Percentiles rank a stretch among this genome's conserved stretches.
Evolutionary conservation across 2,888 invertebrate species (phyloP).

Genomic region (Camponotus fellah): DNA sequence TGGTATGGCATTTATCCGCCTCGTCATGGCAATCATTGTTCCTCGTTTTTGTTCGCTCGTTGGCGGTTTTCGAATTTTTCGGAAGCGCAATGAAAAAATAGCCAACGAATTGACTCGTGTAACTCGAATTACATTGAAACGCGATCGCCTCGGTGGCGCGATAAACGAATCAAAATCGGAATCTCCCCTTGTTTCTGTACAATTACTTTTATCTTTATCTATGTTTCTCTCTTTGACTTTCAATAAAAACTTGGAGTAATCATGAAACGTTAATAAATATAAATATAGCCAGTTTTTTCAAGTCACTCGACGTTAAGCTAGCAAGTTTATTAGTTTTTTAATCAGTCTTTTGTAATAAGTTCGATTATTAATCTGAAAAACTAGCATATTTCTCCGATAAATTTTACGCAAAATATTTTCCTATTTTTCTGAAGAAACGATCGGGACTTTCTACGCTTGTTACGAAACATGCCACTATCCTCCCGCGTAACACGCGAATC

Average conservation of each 20-base stretch:
- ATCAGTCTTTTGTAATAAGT: background rate
- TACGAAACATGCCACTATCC: background rate
- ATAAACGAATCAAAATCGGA: background rate
- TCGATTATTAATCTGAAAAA: background rate
- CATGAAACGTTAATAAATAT: background rate
- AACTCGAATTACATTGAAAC: conserved; percentile 42
- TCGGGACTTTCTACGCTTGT: background rate
- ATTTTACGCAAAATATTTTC: background rate
- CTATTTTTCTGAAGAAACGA: background rate
- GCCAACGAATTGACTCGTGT: conserved; percentile 9
- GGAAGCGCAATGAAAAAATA: conserved; percentile 43
- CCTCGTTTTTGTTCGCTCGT: conserved; percentile 44
- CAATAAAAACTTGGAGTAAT: background rate
- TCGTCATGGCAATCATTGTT: conserved; percentile 55
- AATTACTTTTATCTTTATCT: background rate
- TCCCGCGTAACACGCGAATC: background rate
- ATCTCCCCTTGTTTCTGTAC: background rate
- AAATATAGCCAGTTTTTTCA: background rate
- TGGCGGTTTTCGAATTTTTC: conserved; percentile 51
- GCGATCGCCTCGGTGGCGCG: conserved; percentile 6
- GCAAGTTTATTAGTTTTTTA: background rate
- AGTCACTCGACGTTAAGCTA: background rate
- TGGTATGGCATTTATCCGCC: conserved; percentile 40
- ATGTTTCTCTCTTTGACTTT: background rate
- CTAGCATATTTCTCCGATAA: background rate